Evolutionary conservation across 2,888 invertebrate species (phyloP), one percentile per base, ranked within the genome.

Genomic region (Chaitophorus viminalis): DNA sequence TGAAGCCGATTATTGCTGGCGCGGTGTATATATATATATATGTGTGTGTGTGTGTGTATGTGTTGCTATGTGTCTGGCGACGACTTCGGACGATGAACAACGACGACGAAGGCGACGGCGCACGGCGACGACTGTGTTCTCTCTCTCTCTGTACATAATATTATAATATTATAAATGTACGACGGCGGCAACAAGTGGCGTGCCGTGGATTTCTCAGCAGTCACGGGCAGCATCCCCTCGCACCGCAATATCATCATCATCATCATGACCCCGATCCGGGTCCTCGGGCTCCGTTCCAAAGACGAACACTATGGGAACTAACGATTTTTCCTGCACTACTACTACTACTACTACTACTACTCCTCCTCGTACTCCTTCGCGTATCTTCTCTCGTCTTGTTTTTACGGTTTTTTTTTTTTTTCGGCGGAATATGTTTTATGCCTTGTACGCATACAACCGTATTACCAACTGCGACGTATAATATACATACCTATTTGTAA

Each of bases 201-300:
- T 86, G 86, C 86, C 86, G 86, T 86, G 86, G 86, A 78, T 86
- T 86, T 86, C 86, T 86, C 86, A 78, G 86, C 86, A 86, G 86
- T 86, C 86, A 46, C 84, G 70, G 29, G 79, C 68, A 21, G n/a
- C 82, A 36, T n/a, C 52, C 72, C 14, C 54, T 6, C 39, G 36
- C 79, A 79, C 36, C 46, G 46, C 46, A 46, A 46, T 46, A 46
- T 46, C 11, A 46, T 25, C 25, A 78, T 60, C 83, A 60, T 36
- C 75, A 3, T 36, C 70, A 36, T 78, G 86, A 78, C 78, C 78
- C 78, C 70, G 36, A 54, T 17, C 33, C 52, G 36, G 78, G 78
- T 78, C 78, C 84, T 52, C 84, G 46, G 82, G 84, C 77, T 76
- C 77, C 60, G 82, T 82, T 76, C 65, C 29, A 21, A 60, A n/a